Conservation (phyloP, 2,888 invertebrate species). For the Tetragonula carbonaria region DNA sequence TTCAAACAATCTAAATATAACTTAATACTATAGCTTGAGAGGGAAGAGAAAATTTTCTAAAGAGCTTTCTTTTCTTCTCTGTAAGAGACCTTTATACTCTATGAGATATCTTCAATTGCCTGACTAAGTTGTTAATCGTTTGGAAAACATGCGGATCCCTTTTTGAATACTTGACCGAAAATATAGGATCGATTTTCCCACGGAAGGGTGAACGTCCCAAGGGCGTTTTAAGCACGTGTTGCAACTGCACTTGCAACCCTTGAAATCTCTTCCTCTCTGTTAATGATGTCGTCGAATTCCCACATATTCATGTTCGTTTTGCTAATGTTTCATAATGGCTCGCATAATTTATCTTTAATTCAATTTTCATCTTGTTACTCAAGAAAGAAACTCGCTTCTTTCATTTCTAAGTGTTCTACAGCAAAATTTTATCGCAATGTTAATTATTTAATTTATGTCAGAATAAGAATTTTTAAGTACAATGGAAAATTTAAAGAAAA, state of each 20-base stretch:
- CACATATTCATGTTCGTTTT: slow-evolving; percentile 32
- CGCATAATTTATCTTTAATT: not conserved
- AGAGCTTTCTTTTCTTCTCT: not conserved
- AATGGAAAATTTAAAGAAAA: not conserved
- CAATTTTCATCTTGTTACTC: not conserved
- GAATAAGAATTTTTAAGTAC: not conserved
- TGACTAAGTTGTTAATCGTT: slow-evolving; percentile 11
- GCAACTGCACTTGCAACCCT: slow-evolving; percentile 59
- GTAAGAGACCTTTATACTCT: not conserved
- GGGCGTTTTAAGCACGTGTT: slow-evolving; percentile 61
- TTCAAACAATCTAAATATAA: not conserved
- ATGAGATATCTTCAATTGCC: slow-evolving; percentile 4
- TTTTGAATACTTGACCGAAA: slow-evolving; percentile 31
- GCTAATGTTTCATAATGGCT: slow-evolving; percentile 1
- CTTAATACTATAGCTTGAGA: not conserved
- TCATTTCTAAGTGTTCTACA: not conserved
- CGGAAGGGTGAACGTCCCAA: slow-evolving; percentile 56
- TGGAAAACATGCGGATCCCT: slow-evolving; percentile 3
- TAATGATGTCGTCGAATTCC: slow-evolving; percentile 64
- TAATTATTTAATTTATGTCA: too few species aligned
- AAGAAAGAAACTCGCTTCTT: not conserved
- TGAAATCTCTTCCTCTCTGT: slow-evolving; percentile 18
- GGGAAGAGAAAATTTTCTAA: not conserved
- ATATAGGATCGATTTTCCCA: slow-evolving; percentile 62
- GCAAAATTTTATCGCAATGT: too few species aligned